phyloP scores from a whole-genome alignment of 1,140 invertebrate species.

The Dolichoris vasculosae region DNA sequence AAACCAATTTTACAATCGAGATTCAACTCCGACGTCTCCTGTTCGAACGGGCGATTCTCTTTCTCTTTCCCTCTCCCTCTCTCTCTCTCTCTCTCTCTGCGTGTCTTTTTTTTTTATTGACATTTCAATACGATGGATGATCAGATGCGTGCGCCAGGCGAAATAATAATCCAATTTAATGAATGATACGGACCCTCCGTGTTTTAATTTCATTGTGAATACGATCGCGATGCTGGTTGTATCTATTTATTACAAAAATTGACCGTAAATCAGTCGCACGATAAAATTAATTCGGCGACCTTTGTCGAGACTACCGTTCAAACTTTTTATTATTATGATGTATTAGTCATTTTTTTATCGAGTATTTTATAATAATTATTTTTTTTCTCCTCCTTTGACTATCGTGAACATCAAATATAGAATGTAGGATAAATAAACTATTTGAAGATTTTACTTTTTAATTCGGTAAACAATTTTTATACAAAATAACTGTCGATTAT shows the following conservation, averaged over 20 bases:
- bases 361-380: no score
- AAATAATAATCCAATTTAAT: neutral
- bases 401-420: no score
- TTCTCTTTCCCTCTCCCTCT: neutral
- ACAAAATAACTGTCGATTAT: no score
- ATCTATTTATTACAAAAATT: neutral
- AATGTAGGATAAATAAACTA: no score
- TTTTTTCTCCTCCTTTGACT: no score
- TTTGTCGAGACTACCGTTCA: neutral
- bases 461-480: no score
- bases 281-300: neutral
- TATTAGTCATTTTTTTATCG: neutral
- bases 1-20: constrained; percentile 64
- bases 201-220: neutral
- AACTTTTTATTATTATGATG: neutral
- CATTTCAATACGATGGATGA: neutral
- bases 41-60: neutral
- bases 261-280: neutral
- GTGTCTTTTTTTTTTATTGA: neutral
- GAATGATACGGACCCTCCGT: neutral
- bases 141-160: neutral
- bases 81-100: neutral
- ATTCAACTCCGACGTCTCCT: constrained; percentile 38
- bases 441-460: no score
- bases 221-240: neutral